phyloP scores from a whole-genome alignment of 2,113 vertebrate genomes.

The Sterna hirundo region DNA sequence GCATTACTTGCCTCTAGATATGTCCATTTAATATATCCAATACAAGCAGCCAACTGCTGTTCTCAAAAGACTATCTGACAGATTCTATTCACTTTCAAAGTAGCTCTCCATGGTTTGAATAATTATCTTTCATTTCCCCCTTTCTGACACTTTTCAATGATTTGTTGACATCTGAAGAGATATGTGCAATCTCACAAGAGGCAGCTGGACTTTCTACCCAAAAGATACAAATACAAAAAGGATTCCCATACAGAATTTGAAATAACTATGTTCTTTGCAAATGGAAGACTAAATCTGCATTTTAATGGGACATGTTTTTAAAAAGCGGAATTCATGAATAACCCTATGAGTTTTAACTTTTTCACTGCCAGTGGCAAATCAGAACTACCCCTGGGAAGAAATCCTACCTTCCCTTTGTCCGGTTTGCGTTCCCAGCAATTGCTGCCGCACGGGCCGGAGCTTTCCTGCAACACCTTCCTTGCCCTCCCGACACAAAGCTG shows the following conservation, averaged over 20 bases:
- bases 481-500: neutral
- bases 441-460: neutral
- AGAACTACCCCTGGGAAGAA: neutral
- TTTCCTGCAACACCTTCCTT: neutral
- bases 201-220: slow-evolving; percentile 77
- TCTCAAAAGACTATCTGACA: slow-evolving; percentile 81
- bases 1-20: slow-evolving; percentile 66
- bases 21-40: slow-evolving; percentile 76
- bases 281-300: slow-evolving; percentile 75
- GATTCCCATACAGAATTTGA: slow-evolving; percentile 80
- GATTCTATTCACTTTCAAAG: slow-evolving; percentile 83
- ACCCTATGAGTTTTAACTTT: slow-evolving; percentile 67
- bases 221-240: slow-evolving; percentile 76
- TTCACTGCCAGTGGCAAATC: slow-evolving; percentile 49
- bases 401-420: slow-evolving; percentile 38
- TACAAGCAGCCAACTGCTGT: slow-evolving; percentile 75
- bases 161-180: slow-evolving; percentile 81
- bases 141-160: slow-evolving; percentile 79
- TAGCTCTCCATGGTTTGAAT: slow-evolving; percentile 75
- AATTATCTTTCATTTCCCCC: slow-evolving; percentile 79
- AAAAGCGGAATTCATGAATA: slow-evolving; percentile 60
- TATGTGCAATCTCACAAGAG: slow-evolving; percentile 74
- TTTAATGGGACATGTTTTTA: slow-evolving; percentile 72
- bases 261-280: slow-evolving; percentile 78
- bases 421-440: neutral